Evolutionary conservation across 2,113 vertebrate species (phyloP).

Genomic region (Psilopogon haemacephalus): DNA sequence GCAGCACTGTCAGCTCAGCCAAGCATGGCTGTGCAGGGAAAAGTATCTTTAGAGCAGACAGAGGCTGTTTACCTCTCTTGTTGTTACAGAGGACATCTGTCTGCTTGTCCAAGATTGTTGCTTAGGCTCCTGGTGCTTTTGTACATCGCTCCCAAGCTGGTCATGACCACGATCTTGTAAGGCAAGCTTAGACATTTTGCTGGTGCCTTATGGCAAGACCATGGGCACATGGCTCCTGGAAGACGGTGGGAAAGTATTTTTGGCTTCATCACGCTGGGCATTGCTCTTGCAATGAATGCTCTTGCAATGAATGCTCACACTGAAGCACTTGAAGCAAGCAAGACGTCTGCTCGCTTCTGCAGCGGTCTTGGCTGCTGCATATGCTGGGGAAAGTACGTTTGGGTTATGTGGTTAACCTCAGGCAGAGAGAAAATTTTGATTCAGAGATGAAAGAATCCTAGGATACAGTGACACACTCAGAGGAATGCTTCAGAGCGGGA

Average conservation of each 20-base stretch:
- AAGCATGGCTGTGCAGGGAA: neutral
- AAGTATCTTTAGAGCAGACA: neutral
- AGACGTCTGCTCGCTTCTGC: neutral
- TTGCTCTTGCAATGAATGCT: no score
- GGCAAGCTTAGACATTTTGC: neutral
- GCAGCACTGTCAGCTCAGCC: neutral
- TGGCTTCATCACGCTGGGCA: neutral
- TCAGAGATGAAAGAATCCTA: neutral
- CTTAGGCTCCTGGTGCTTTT: neutral
- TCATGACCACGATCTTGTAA: fast-evolving
- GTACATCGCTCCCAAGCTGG: neutral
- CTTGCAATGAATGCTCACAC: no score
- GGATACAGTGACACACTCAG: neutral
- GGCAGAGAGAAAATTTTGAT: neutral
- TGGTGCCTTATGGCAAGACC: neutral
- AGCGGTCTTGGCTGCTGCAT: neutral
- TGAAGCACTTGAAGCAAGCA: neutral
- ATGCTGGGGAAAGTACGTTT: neutral
- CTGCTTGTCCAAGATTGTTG: neutral
- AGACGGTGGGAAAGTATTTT: neutral
- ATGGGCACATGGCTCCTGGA: neutral
- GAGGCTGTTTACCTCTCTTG: neutral
- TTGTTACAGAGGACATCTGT: neutral
- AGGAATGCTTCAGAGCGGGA: neutral
- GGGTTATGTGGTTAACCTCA: neutral